Percentiles rank a stretch among this genome's conserved stretches.
Evolutionary conservation across 2,797 vertebrate genomes (phyloP).

Genomic region (Pitangus sulphuratus): DNA sequence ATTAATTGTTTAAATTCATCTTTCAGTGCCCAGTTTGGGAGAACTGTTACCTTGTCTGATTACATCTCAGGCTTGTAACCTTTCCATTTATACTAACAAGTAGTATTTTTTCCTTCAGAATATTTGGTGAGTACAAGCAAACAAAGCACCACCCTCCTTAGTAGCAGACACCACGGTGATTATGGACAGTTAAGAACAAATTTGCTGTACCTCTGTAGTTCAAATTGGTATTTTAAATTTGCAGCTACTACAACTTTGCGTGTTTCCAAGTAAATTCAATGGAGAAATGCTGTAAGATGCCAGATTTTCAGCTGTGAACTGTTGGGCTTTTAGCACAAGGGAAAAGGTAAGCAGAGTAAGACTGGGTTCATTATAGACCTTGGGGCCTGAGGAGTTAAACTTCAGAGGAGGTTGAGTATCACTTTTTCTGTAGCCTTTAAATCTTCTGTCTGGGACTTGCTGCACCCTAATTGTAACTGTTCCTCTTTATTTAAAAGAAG

Average conservation of each 20-base stretch:
- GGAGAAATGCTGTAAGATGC: not conserved
- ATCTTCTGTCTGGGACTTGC: not conserved
- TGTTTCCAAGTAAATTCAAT: not conserved
- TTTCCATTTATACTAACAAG: not conserved
- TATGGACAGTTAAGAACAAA: not conserved
- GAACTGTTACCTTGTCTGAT: not conserved
- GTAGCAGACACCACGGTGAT: not conserved
- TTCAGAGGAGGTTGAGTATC: not conserved
- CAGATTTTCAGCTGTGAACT: not conserved
- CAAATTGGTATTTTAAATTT: not conserved
- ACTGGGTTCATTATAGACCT: not conserved
- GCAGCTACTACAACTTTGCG: not conserved
- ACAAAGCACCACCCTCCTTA: fast-evolving
- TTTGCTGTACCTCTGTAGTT: not conserved
- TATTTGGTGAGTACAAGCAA: not conserved
- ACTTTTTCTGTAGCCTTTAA: not conserved
- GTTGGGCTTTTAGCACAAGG: not conserved
- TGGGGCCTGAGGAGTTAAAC: not conserved
- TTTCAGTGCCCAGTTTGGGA: not conserved
- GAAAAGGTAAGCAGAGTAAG: not conserved
- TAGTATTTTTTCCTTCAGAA: not conserved
- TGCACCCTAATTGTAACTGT: not conserved
- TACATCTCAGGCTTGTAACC: not conserved
- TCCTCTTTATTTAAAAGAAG: not conserved
- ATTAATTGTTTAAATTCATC: not conserved